phyloP scores from a whole-genome alignment of 2,113 vertebrate genomes.

The Pithys albifrons region DNA sequence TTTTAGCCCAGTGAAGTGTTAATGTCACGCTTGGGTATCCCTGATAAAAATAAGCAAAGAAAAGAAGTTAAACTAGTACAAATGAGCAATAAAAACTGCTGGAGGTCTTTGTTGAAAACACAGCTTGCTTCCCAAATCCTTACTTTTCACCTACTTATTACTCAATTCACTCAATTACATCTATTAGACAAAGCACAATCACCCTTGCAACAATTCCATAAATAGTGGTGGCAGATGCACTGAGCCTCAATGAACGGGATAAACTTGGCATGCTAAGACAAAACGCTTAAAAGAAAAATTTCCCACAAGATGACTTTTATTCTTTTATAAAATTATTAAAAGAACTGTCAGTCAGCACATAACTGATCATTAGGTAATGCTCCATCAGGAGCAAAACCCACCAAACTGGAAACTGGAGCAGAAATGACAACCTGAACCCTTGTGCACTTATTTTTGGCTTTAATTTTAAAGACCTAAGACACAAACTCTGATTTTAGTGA shows the following conservation, averaged over 20 bases:
- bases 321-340: background rate
- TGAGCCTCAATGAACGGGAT: background rate
- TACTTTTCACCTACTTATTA: constrained; percentile 1
- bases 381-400: background rate
- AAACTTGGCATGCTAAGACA: background rate
- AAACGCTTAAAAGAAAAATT: background rate
- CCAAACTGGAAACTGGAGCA: background rate
- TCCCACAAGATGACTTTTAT: background rate
- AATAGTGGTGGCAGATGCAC: background rate
- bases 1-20: background rate
- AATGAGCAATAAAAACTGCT: constrained; percentile 24
- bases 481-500: background rate
- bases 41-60: background rate
- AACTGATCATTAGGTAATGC: background rate
- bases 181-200: background rate
- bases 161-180: background rate
- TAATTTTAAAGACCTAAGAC: background rate
- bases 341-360: background rate
- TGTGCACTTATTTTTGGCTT: rapidly evolving
- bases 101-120: background rate
- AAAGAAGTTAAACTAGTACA: background rate
- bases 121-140: background rate
- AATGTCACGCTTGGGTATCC: background rate
- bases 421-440: background rate
- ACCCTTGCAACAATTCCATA: background rate